Evolutionary conservation across 1,140 invertebrate species (phyloP).

Genomic region (Solen grandis): DNA sequence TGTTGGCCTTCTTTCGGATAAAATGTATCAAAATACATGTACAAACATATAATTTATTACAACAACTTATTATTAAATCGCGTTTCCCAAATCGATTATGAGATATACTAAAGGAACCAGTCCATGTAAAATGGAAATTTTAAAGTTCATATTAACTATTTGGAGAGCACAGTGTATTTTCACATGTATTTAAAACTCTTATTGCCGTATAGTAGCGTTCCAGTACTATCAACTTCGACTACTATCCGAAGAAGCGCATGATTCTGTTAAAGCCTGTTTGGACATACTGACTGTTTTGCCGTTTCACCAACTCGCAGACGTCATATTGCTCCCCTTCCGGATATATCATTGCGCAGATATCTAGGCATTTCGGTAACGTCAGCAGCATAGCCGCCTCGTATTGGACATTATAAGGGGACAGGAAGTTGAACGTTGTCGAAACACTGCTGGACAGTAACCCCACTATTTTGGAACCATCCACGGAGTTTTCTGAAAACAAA

Average conservation of each 20-base stretch:
- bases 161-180: too few species aligned
- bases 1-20: too few species aligned
- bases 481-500: conserved; percentile 60
- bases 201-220: too few species aligned
- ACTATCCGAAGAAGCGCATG: conserved; percentile 46
- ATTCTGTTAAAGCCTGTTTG: conserved; percentile 21
- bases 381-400: conserved; percentile 63
- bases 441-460: conserved; percentile 69
- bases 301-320: conserved; percentile 52
- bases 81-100: too few species aligned
- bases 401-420: conserved; percentile 2
- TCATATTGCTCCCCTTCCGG: conserved; percentile 56
- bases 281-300: conserved; percentile 20
- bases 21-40: too few species aligned
- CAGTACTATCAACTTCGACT: too few species aligned
- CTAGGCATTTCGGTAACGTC: conserved; percentile 67
- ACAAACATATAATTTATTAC: too few species aligned
- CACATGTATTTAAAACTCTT: too few species aligned
- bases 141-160: too few species aligned
- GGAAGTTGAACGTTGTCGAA: conserved; percentile 10
- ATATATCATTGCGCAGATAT: conserved; percentile 68
- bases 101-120: too few species aligned
- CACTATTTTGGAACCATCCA: conserved; percentile 63
- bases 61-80: too few species aligned
- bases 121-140: too few species aligned